phyloP scores from a whole-genome alignment of 2,888 invertebrate species.

The Loripinus fragilis region DNA sequence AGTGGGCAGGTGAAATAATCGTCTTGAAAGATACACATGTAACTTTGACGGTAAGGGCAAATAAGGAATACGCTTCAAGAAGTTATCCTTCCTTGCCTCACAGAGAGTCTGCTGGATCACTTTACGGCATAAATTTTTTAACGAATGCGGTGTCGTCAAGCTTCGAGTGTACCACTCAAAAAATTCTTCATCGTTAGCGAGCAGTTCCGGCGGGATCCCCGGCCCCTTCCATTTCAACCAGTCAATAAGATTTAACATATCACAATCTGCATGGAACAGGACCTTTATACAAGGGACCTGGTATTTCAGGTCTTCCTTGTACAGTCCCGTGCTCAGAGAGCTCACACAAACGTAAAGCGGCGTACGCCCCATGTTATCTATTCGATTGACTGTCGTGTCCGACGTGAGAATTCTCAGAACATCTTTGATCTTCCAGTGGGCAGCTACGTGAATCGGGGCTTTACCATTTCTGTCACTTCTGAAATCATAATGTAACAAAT shows the following conservation, averaged over 20 bases:
- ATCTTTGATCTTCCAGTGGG: conserved; percentile 82
- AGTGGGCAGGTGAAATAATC: conserved; percentile 78
- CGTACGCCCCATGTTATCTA: conserved; percentile 80
- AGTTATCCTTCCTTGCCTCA: conserved; percentile 66
- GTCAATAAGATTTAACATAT: conserved; percentile 83
- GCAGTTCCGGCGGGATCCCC: conserved; percentile 78
- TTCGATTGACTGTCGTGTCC: conserved; percentile 76
- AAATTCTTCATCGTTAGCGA: conserved; percentile 76
- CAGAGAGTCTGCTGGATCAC: conserved; percentile 80
- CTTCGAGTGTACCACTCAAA: conserved; percentile 79
- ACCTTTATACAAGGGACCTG: conserved; percentile 80
- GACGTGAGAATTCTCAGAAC: conserved; percentile 78
- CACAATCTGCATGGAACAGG: conserved; percentile 81
- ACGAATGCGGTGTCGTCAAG: conserved; percentile 78
- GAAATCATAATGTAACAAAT: conserved; percentile 5
- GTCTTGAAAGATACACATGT: conserved; percentile 77
- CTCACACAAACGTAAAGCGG: conserved; percentile 82
- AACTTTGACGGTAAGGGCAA: conserved; percentile 81
- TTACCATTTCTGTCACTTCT: conserved; percentile 81
- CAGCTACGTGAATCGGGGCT: conserved; percentile 82
- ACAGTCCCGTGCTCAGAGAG: conserved; percentile 82
- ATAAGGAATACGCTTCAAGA: conserved; percentile 74
- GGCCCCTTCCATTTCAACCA: conserved; percentile 83
- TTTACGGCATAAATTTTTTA: conserved; percentile 82
- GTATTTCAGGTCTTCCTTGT: conserved; percentile 81